A percentile compares a stretch with the other conserved stretches of the same genome.
These are phyloP conservation scores for Sitobion miscanthi DNA, from an alignment of 1,140 invertebrate genomes.

Conservation along the genomic window DNA sequence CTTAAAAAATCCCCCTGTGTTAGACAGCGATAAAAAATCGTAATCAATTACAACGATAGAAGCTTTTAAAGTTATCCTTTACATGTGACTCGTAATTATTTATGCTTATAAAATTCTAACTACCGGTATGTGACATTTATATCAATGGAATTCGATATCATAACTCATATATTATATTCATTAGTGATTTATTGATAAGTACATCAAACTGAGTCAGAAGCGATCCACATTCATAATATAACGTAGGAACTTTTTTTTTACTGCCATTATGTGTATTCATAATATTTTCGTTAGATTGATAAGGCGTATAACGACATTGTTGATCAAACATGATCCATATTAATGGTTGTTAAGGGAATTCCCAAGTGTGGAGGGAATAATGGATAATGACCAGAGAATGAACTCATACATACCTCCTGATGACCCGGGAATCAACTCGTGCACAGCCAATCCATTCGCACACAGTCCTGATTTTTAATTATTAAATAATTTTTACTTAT, in stretches of 20 bases:
- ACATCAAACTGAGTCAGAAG: background rate
- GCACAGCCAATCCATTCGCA: background rate
- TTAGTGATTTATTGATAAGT: too few species aligned
- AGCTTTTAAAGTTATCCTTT: background rate
- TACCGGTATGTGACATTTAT: background rate
- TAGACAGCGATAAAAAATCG: too few species aligned
- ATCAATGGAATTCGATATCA: background rate
- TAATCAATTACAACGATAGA: too few species aligned
- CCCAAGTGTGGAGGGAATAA: background rate
- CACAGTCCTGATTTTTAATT: background rate
- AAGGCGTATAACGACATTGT: background rate
- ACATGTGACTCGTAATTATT: background rate
- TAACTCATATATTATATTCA: too few species aligned
- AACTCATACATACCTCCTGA: too few species aligned
- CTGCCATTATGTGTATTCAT: background rate
- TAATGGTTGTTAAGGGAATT: background rate
- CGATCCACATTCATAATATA: background rate
- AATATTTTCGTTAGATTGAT: background rate
- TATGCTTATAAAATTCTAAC: background rate
- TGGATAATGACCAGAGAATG: too few species aligned
- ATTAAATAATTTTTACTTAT: background rate
- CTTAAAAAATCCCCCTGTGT: too few species aligned
- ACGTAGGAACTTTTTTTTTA: background rate
- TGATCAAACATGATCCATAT: background rate
- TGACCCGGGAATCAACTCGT: too few species aligned